Evolutionary conservation across 1,140 invertebrate genomes (phyloP).

Genomic region (Archivesica marissinica): DNA sequence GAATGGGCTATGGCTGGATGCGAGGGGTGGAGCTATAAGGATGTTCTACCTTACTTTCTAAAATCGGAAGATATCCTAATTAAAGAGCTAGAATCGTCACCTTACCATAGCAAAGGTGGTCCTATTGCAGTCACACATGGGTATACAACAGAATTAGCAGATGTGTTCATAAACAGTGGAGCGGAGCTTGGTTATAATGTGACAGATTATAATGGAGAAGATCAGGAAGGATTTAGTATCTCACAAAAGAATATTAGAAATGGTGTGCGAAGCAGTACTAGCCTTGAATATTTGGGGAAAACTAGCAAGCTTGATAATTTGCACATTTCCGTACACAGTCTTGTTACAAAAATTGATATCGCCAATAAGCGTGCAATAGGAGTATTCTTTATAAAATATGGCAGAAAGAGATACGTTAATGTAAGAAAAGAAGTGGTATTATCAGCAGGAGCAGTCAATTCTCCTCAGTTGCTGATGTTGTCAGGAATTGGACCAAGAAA

Average conservation of each 20-base stretch:
- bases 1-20: constrained; percentile 87
- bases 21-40: constrained; percentile 53
- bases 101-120: constrained; percentile 37
- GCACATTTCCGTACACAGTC: neutral
- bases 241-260: constrained; percentile 9
- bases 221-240: constrained; percentile 41
- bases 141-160: neutral
- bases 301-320: constrained; percentile 5
- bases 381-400: constrained; percentile 20
- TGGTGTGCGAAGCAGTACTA: constrained; percentile 20
- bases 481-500: constrained; percentile 90
- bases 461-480: constrained; percentile 94
- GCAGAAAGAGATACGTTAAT: constrained; percentile 19
- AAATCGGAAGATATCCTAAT: constrained; percentile 86
- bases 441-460: constrained; percentile 91
- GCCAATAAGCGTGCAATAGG: constrained; percentile 20
- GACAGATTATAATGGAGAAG: constrained; percentile 70
- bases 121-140: constrained; percentile 4
- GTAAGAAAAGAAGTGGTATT: constrained; percentile 79
- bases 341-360: constrained; percentile 32
- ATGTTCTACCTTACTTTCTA: constrained; percentile 57
- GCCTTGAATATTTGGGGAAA: neutral
- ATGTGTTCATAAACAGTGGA: constrained; percentile 16
- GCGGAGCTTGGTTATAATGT: constrained; percentile 79
- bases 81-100: constrained; percentile 4